These are phyloP conservation scores for Myxocyprinus asiaticus DNA, from an alignment of 2,113 vertebrate species.

Conservation along the genomic window DNA sequence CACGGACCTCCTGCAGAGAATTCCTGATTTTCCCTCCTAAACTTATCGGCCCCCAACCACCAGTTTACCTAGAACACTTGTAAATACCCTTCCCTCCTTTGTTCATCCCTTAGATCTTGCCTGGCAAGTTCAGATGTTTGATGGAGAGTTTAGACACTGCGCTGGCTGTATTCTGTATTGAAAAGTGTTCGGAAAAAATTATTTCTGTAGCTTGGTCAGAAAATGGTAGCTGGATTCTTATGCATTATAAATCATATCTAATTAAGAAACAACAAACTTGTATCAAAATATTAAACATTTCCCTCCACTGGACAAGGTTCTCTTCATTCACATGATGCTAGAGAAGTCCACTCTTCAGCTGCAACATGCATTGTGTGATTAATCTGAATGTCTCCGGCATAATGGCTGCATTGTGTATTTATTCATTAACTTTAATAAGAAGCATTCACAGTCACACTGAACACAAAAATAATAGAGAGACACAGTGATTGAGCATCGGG, in stretches of 20 bases:
- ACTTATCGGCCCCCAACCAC: neutral
- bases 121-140: neutral
- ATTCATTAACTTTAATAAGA: slow-evolving; percentile 46
- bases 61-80: slow-evolving; percentile 8
- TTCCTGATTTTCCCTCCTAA: slow-evolving; percentile 17
- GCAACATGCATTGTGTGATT: slow-evolving; percentile 19
- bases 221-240: neutral
- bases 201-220: too few relatives aligned
- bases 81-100: slow-evolving; percentile 25
- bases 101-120: neutral
- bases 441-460: slow-evolving; percentile 32
- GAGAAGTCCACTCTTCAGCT: slow-evolving; percentile 10
- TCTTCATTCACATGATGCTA: neutral
- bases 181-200: neutral
- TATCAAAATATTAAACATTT: slow-evolving; percentile 26
- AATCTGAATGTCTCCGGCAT: slow-evolving; percentile 28
- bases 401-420: slow-evolving; percentile 40
- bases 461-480: slow-evolving; percentile 47
- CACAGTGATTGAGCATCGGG: slow-evolving; percentile 41
- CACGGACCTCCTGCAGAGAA: neutral
- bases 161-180: neutral
- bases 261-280: neutral
- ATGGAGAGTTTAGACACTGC: too few relatives aligned
- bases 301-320: neutral
- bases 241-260: neutral